Evolutionary conservation across 2,113 vertebrate genomes (phyloP), one percentile per base, ranked within the genome.

Genomic region (Aleadryas rufinucha): DNA sequence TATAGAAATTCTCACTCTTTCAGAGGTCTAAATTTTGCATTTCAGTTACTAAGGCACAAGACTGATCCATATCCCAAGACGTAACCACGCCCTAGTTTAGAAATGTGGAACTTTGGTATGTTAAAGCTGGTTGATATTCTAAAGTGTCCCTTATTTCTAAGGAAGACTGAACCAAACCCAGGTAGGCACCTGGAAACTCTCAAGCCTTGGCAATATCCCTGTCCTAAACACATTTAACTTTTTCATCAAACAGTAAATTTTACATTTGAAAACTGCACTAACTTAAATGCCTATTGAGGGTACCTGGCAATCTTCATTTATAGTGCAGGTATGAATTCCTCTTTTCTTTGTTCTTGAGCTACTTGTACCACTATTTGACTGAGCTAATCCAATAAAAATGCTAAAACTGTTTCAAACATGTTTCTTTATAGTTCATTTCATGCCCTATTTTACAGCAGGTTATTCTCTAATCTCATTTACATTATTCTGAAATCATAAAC

Each of bases 401-500:
- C 44, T 86, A 52, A 93, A 91, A 66, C 24, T 12, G 11, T 69
- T 89, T 88, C 45, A 75, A 93, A 84, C n/a, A 37, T 84, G 49
- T 53, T 76, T 91, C 68, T 50, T 61, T 59, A n/a, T 91, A 79
- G 64, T 95, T 84, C 92, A 86, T 90, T 93, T 84, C 63, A 74
- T 76, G 57, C 64, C 80, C 26, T 87, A 39, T 96, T 91, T 94
- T 96, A 71, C 64, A 78, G 71, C 63, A 95, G 69, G 56, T 44
- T 87, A 94, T 94, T 85, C 44, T 94, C 61, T 95, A 84, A 89
- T 94, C 74, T 71, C 84, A 94, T 90, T 91, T 97, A 57, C 72
- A 66, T 96, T 92, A 95, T 70, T 89, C 76, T 69, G 44, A 88
- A 88, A 91, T 96, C 83, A 85, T 53, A 87, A 88, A 80, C 47